Evolutionary conservation across 1,140 invertebrate genomes (phyloP).

Genomic region (Acromyrmex heyeri): DNA sequence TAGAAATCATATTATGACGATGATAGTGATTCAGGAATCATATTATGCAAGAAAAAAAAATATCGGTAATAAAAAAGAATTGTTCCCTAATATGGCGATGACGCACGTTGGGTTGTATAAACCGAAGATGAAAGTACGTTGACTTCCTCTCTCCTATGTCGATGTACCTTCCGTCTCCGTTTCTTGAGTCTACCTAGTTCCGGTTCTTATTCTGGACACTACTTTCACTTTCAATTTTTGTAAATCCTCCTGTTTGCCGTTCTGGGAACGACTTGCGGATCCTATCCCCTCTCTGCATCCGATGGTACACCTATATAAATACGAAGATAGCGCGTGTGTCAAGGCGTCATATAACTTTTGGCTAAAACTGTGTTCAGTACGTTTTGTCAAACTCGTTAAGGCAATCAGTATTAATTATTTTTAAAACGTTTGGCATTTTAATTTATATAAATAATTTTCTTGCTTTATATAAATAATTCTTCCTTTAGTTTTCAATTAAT

Average conservation of each 20-base stretch:
- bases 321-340: not conserved
- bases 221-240: slow-evolving; percentile 84
- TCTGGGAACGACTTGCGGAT: slow-evolving; percentile 53
- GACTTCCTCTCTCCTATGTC: slow-evolving; percentile 40
- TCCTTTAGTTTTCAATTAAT: not conserved
- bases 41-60: not conserved
- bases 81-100: slow-evolving; percentile 58
- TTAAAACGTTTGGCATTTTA: not conserved
- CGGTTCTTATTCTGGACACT: slow-evolving; percentile 77
- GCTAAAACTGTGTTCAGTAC: not conserved
- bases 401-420: not conserved
- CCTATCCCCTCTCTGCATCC: slow-evolving; percentile 47
- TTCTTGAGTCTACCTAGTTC: slow-evolving; percentile 70
- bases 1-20: no score
- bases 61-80: slow-evolving; percentile 58
- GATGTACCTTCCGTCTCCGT: slow-evolving; percentile 43
- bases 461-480: not conserved
- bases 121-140: slow-evolving; percentile 72
- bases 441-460: not conserved
- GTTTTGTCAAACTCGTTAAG: not conserved
- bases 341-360: slow-evolving; percentile 24
- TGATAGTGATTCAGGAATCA: not conserved
- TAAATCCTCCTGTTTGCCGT: slow-evolving; percentile 28
- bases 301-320: slow-evolving; percentile 62
- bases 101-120: slow-evolving; percentile 67